Percentiles rank a stretch among this genome's conserved stretches.
Conservation (phyloP, 2,113 vertebrate species). For the Tenrec ecaudatus region DNA sequence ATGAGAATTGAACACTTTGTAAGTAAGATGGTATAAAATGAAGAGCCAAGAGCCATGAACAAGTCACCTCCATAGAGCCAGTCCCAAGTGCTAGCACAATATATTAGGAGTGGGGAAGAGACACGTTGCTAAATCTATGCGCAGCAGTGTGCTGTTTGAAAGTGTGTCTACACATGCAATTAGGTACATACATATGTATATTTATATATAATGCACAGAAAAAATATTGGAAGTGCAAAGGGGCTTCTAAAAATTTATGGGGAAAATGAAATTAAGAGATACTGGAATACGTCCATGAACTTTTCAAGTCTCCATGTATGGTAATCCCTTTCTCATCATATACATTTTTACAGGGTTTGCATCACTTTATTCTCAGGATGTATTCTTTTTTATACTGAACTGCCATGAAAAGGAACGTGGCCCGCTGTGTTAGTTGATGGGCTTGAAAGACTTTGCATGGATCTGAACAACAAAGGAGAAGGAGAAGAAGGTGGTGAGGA, state of each 20-base stretch:
- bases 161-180: not conserved
- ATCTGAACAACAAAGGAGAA: not conserved
- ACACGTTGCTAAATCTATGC: not conserved
- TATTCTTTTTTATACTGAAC: conserved; percentile 11
- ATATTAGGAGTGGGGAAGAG: not conserved
- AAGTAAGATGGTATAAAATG: not conserved
- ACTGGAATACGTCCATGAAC: too few relatives aligned
- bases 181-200: not conserved
- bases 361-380: conserved; percentile 16
- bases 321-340: not conserved
- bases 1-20: not conserved
- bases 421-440: not conserved
- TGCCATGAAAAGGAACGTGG: conserved; percentile 10
- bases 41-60: not conserved
- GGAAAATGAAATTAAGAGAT: too few relatives aligned
- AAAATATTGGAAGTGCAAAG: not conserved
- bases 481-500: conserved; percentile 21
- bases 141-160: not conserved
- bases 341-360: conserved; percentile 24
- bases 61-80: not conserved
- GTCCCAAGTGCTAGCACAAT: not conserved
- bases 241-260: too few relatives aligned
- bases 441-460: not conserved
- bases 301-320: not conserved
- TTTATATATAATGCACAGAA: not conserved